phyloP scores from a whole-genome alignment of 1,140 invertebrate genomes.

The Drosophila chauvacae region DNA sequence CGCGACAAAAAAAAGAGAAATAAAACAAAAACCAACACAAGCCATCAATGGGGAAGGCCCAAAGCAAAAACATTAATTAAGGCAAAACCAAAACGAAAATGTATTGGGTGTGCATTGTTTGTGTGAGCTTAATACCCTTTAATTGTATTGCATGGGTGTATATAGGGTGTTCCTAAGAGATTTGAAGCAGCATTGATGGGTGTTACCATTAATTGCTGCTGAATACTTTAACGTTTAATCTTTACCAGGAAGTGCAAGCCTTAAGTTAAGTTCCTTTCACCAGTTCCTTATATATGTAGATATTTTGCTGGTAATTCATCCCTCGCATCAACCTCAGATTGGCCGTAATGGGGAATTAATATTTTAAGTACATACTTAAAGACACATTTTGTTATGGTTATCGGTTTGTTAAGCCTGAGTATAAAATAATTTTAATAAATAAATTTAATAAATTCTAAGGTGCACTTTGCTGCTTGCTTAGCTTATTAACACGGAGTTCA shows the following conservation, averaged over 20 bases:
- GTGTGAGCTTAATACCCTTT: slow-evolving; percentile 29
- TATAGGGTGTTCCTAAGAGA: not conserved
- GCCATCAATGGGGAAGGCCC: slow-evolving; percentile 72
- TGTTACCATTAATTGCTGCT: too few species aligned
- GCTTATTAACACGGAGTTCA: not conserved
- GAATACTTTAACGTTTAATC: too few species aligned
- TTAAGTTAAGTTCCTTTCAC: not conserved
- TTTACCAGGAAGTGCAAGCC: too few species aligned
- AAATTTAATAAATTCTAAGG: too few species aligned
- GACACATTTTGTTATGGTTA: not conserved
- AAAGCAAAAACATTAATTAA: slow-evolving; percentile 74
- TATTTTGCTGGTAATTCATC: not conserved
- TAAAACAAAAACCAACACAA: slow-evolving; percentile 13
- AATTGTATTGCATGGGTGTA: slow-evolving; percentile 5
- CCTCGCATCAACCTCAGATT: not conserved
- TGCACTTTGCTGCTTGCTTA: not conserved
- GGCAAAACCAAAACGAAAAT: slow-evolving; percentile 59
- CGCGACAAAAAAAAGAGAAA: slow-evolving; percentile 47
- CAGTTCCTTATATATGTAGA: not conserved
- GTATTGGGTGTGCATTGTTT: slow-evolving; percentile 39
- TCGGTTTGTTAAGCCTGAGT: not conserved
- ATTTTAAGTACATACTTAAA: not conserved
- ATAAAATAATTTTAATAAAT: not conserved
- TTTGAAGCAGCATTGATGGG: too few species aligned
- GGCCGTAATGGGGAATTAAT: not conserved